Evolutionary conservation across 2,888 invertebrate species (phyloP), one percentile per base, ranked within the genome.

Genomic region (Ornithoptera alexandrae): DNA sequence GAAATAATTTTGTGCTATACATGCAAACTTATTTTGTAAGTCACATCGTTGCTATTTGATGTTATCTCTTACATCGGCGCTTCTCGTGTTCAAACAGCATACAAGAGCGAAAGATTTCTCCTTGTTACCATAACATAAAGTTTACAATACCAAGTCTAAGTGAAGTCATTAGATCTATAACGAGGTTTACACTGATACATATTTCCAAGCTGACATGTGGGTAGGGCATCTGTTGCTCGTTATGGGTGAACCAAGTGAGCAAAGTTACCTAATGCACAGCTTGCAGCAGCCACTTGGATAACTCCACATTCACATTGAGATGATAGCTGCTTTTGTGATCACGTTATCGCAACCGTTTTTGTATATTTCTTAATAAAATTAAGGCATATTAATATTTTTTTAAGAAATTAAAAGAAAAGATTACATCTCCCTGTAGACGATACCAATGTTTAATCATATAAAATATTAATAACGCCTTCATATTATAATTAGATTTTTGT

Each of bases 201-300:
- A 66, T 66, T 66, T 66, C 46, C 24, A 42, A n/a, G 46, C 30
- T 50, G 64, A 64, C 64, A 53, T 67, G 61, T 18, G 61, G 50
- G 46, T 61, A 61, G 61, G 53, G 53, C 36, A 57, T 36, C 18
- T 53, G 50, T 39, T 17, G 18, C 60, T 61, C 50, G 53, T 67
- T 67, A 57, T 22, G 50, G 53, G 17, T n/a, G 20, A 62, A 24
- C 12, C 24, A 36, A 53, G 18, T 36, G 56, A 18, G 8, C 42
- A 20, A 50, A 24, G 50, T 65, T 24, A 59, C 65, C 60, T 61
- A 61, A 67, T 30, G 20, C 20, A n/a, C n/a, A 24, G 30, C 18
- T 46, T 17, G 30, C 22, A 22, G 22, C 22, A 22, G 22, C 50
- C 53, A 22, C 15, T 46, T 46, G 12, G 53, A 67, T 61, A 56